A percentile compares a stretch with the other conserved stretches of the same genome.
phyloP scores from a whole-genome alignment of 1,140 invertebrate species.

The Bombus picipes region DNA sequence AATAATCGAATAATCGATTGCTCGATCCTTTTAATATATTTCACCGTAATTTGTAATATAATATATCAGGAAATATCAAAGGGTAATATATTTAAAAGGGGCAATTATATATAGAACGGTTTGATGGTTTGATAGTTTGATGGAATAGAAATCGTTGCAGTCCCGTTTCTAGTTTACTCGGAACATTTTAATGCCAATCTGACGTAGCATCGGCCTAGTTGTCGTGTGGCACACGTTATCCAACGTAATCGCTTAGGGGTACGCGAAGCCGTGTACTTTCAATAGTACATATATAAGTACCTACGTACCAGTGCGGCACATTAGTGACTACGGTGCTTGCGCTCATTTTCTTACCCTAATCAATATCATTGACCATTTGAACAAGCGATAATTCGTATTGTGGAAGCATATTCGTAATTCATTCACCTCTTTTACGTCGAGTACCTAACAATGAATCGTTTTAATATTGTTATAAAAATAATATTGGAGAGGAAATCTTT shows the following conservation, averaged over 20 bases:
- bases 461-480: background rate
- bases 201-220: constrained; percentile 59
- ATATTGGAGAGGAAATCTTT: background rate
- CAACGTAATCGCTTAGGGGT: constrained; percentile 29
- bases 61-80: background rate
- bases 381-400: constrained; percentile 42
- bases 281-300: constrained; percentile 20
- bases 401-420: constrained; percentile 42
- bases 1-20: background rate
- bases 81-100: background rate
- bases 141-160: constrained; percentile 3
- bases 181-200: constrained; percentile 54
- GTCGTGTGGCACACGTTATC: constrained; percentile 38
- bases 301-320: background rate
- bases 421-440: background rate
- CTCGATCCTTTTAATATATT: background rate
- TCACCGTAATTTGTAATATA: background rate
- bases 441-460: background rate
- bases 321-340: constrained; percentile 23
- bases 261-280: constrained; percentile 47
- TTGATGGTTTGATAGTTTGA: constrained; percentile 9
- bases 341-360: constrained; percentile 42
- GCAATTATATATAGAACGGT: background rate
- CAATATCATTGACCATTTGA: constrained; percentile 62
- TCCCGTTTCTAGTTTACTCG: background rate